Evolutionary conservation across 2,888 invertebrate genomes (phyloP), one percentile per base, ranked within the genome.

Genomic region (Lasioglossum malachurum): DNA sequence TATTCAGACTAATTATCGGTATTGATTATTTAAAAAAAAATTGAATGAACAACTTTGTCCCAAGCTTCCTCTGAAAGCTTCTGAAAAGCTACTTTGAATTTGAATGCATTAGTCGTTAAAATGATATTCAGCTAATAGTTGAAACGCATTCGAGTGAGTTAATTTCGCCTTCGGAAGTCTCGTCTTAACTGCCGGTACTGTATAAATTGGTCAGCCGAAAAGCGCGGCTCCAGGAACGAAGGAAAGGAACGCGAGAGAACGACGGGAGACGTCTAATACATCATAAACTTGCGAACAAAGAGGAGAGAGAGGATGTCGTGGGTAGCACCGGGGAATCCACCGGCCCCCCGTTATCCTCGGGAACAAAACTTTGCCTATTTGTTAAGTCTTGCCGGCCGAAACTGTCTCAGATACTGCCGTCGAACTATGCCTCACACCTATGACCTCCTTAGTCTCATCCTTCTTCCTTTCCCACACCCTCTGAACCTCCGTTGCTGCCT

Each of bases 201-300:
- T 83, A 90, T 91, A 91, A 91, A 90, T 87, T 88, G 91, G 85
- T 82, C 88, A 91, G 71, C 71, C 80, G 80, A 74, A 77, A 85
- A 77, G 82, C 76, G 46, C 75, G 82, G 67, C 23, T 46, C 64
- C 19, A 19, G 83, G 57, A 69, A 85, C 69, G 89, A 82, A 41
- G 83, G 85, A 82, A 91, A 80, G 89, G 89, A 86, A 85, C 91
- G 87, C 81, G 60, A 35, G 67, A 72, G 81, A 79, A 57, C 73
- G 80, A 85, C 85, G 77, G 87, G 87, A 93, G 92, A 93, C 94
- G 92, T 94, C 94, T 95, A 95, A 95, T 95, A 95, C 94, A 95
- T 95, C 94, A 95, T 94, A 94, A 95, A 95, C 94, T 95, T 95
- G 91, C 91, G 91, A 92, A 95, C 95, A 95, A 95, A 94, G 95